phyloP scores from a whole-genome alignment of 2,797 vertebrate genomes.

The Paguma larvata region DNA sequence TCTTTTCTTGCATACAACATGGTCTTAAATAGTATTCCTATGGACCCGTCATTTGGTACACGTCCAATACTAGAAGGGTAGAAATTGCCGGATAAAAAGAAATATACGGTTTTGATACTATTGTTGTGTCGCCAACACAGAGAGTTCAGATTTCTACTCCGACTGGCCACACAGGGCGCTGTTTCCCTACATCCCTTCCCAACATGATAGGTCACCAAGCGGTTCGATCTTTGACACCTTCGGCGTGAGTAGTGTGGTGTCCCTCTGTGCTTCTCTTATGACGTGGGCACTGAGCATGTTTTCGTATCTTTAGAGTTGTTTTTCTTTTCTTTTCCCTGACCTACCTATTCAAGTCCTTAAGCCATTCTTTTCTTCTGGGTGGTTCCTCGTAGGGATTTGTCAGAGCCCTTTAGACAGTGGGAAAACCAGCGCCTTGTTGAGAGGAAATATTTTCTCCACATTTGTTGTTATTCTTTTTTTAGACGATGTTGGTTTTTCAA shows the following conservation, averaged over 20 bases:
- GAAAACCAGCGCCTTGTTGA: background rate
- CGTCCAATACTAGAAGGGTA: background rate
- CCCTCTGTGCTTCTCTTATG: background rate
- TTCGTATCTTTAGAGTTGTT: background rate
- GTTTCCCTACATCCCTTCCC: background rate
- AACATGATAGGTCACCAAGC: no score
- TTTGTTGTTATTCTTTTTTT: background rate
- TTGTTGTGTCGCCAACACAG: background rate
- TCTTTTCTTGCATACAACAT: background rate
- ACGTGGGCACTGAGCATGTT: background rate
- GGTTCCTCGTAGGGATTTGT: background rate
- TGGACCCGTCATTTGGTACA: background rate
- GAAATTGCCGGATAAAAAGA: no score
- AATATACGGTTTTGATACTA: background rate
- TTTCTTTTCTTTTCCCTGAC: background rate
- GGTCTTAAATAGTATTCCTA: background rate
- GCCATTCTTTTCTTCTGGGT: background rate
- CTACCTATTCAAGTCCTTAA: background rate
- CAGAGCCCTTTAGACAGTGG: background rate
- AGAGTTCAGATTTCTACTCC: background rate
- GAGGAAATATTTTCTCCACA: background rate
- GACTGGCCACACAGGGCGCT: fast-evolving
- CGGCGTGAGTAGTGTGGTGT: fast-evolving
- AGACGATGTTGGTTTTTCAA: background rate
- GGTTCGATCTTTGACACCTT: background rate